Conservation (phyloP, 2,113 vertebrate species). For the Psettodes erumei region DNA sequence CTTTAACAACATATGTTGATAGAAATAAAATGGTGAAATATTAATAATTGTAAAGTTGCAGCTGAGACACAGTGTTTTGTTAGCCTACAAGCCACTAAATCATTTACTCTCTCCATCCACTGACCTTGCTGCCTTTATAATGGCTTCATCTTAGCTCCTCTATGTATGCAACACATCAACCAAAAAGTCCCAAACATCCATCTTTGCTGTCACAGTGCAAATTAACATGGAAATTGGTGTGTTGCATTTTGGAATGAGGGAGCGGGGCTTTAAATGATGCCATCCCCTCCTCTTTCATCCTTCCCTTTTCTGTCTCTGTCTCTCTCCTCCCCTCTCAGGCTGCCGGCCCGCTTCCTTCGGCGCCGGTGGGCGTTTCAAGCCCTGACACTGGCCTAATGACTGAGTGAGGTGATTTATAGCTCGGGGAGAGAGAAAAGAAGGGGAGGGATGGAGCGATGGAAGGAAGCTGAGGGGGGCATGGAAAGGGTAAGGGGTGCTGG, state of each 20-base stretch:
- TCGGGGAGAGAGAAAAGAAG: conserved; percentile 19
- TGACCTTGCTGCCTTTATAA: conserved; percentile 34
- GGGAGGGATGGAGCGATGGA: conserved; percentile 28
- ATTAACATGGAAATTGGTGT: conserved; percentile 85
- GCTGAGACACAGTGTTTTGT: conserved; percentile 22
- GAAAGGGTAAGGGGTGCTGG: conserved; percentile 42
- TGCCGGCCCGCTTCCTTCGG: conserved; percentile 41
- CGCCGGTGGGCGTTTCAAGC: conserved; percentile 68
- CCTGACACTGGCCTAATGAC: conserved; percentile 79
- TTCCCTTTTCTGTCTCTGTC: conserved; percentile 33
- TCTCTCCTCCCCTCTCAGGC: conserved; percentile 36
- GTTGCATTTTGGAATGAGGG: conserved; percentile 64
- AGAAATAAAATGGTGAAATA: neutral
- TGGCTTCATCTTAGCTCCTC: conserved; percentile 54
- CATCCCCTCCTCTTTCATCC: conserved; percentile 41
- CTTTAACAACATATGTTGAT: neutral
- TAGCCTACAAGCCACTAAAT: conserved; percentile 8
- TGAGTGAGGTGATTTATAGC: conserved; percentile 83
- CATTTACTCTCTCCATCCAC: conserved; percentile 7
- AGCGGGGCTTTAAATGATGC: conserved; percentile 39
- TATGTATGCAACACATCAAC: conserved; percentile 67
- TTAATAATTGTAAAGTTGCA: conserved; percentile 9
- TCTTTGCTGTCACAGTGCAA: conserved; percentile 70
- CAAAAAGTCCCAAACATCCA: conserved; percentile 78
- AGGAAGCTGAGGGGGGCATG: conserved; percentile 16